Evolutionary conservation across 2,113 vertebrate species (phyloP), one percentile per base, ranked within the genome.

Genomic region (Actenoides lindsayi): DNA sequence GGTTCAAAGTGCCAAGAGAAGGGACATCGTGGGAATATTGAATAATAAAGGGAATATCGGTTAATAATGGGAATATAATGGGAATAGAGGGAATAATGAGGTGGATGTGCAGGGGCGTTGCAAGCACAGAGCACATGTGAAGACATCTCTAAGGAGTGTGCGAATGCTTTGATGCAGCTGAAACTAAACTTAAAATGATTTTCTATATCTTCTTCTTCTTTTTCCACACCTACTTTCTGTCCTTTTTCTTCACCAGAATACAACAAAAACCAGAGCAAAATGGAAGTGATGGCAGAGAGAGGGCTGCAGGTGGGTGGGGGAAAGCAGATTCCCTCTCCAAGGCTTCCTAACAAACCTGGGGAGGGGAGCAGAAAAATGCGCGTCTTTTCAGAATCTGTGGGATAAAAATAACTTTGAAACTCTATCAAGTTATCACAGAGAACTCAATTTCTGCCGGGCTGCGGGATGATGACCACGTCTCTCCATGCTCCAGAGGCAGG

Each of bases 41-140:
- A 50, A 24, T 50, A 50, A 50, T 50, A 59, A 57, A 4, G 35
- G 46, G 51, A 21, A 67, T 81, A 13, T 60, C 21, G 23, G 21
- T 16, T 21, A 15, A 50, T 53, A 28, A 28, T 53, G 51, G 51
- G 51, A 48, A 23, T 62, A 27, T 53, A 53, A 27, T 53, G 51
- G 51, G 51, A 69, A 54, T 64, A 23, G 78, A 46, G 44, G 39
- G 51, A 64, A 59, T 0, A 64, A 59, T 0, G 69, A 8, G 37
- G 39, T 5, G 85, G 44, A 11, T 10, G 30, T 42, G 3, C 0
- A 0, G 41, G 3, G 13, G 41, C 10, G 4, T 5, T 59, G 68
- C 13, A 12, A 21, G 86, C 7, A 8, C 41, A 39, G 59, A 35
- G 9, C 6, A 4, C 0, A 0, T 0, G 13, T 13, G 1, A 1